phyloP scores from a whole-genome alignment of 2,797 vertebrate species.

The Gymnoscopelus braueri region DNA sequence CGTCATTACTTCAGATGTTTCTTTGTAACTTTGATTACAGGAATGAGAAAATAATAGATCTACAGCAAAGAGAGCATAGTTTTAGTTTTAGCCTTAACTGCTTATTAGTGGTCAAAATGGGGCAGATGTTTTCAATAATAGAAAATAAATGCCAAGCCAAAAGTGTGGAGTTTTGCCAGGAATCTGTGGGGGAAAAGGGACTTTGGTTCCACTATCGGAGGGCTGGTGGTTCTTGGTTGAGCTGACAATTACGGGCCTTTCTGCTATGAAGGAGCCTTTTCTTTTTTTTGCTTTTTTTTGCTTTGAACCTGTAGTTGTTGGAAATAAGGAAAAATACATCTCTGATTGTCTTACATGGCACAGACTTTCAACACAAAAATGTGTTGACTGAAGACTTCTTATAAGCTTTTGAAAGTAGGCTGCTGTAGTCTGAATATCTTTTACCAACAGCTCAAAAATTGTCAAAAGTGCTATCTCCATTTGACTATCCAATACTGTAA shows the following conservation, averaged over 20 bases:
- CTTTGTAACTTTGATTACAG: slow-evolving; percentile 78
- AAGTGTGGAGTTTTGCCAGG: slow-evolving; percentile 65
- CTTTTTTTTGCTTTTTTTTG: background rate
- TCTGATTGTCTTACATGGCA: background rate
- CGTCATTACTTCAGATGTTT: slow-evolving; percentile 71
- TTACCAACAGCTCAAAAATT: background rate
- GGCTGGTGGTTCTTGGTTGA: slow-evolving; percentile 43
- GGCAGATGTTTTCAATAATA: slow-evolving; percentile 85
- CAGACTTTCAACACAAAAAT: slow-evolving; percentile 2
- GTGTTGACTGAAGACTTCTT: background rate
- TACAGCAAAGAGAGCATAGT: slow-evolving; percentile 72
- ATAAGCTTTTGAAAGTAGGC: slow-evolving; percentile 1
- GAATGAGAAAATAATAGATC: slow-evolving; percentile 81
- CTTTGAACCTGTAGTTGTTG: slow-evolving; percentile 46
- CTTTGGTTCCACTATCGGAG: slow-evolving; percentile 64
- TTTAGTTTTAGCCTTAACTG: slow-evolving; percentile 79
- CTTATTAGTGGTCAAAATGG: slow-evolving; percentile 82
- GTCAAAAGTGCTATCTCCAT: no score
- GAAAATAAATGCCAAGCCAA: slow-evolving; percentile 73
- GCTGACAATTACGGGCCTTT: slow-evolving; percentile 49
- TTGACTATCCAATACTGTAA: no score
- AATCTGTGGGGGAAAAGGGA: slow-evolving; percentile 69
- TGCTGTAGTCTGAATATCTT: background rate
- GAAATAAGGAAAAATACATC: slow-evolving; percentile 24
- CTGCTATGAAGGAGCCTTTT: slow-evolving; percentile 19